These are phyloP conservation scores for Arctocebus calabarensis DNA, from an alignment of 2,797 vertebrate genomes.

Conservation along the genomic window DNA sequence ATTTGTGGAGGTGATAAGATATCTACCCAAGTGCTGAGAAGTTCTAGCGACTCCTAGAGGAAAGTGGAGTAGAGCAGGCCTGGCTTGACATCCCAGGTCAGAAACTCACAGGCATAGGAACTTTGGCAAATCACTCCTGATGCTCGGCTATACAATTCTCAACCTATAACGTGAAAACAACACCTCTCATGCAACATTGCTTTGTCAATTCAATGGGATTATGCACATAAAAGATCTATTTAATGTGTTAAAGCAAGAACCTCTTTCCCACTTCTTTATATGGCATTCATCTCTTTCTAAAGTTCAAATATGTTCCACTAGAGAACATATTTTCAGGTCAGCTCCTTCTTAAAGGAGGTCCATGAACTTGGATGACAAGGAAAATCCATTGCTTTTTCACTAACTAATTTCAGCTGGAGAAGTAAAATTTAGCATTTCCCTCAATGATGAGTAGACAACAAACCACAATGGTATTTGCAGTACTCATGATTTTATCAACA, in stretches of 20 bases:
- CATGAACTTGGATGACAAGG: not conserved
- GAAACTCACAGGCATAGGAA: not conserved
- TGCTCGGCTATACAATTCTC: not conserved
- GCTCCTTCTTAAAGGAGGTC: not conserved
- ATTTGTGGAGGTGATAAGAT: not conserved
- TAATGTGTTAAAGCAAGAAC: not conserved
- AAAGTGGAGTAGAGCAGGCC: not conserved
- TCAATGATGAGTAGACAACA: not conserved
- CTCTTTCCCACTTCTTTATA: not conserved
- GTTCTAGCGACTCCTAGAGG: not conserved
- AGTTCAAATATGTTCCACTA: not conserved
- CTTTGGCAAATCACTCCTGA: conserved; percentile 28
- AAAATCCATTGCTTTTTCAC: conserved; percentile 25
- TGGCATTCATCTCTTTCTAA: not conserved
- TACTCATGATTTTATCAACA: not conserved
- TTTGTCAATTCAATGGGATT: not conserved
- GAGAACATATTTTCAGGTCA: not conserved
- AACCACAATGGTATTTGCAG: not conserved
- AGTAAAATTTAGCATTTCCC: not conserved
- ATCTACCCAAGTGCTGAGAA: not conserved
- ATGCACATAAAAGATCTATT: not conserved
- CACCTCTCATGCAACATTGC: not conserved
- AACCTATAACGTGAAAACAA: not conserved
- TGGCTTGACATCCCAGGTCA: not conserved
- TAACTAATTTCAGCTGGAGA: not conserved